Conservation (phyloP, 1,140 invertebrate genomes). For the Atta texana region DNA sequence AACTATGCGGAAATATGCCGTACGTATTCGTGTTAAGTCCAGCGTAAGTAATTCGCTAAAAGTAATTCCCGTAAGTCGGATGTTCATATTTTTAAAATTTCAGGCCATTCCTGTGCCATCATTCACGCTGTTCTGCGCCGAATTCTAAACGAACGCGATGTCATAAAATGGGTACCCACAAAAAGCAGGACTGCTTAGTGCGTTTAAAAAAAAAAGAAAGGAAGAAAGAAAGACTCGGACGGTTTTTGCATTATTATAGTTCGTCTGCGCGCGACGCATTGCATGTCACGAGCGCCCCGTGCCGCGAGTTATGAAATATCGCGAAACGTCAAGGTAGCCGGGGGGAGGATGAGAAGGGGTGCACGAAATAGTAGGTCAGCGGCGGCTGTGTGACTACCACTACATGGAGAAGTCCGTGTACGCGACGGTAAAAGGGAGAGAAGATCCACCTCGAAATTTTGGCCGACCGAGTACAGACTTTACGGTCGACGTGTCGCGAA, state of each 20-base stretch:
- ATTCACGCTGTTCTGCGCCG: constrained; percentile 18
- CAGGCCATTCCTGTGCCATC: not conserved
- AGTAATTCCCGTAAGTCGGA: constrained; percentile 17
- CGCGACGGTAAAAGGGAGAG: constrained; percentile 18
- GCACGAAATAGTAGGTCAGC: constrained; percentile 53
- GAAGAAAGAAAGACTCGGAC: not conserved
- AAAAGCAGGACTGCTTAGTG: constrained; percentile 25
- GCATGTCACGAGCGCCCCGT: constrained; percentile 28
- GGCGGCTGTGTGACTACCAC: not conserved
- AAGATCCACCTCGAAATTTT: constrained; percentile 45
- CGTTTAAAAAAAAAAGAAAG: not conserved
- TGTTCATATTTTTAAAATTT: constrained; percentile 3
- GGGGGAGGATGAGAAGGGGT: not conserved
- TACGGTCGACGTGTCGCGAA: constrained; percentile 21
- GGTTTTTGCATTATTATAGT: constrained; percentile 49
- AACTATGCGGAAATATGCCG: not conserved
- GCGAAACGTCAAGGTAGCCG: constrained; percentile 2
- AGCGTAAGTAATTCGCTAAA: constrained; percentile 19
- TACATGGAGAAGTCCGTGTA: not conserved
- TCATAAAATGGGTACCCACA: constrained; percentile 11
- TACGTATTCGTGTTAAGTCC: constrained; percentile 3
- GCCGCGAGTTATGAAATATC: constrained; percentile 58
- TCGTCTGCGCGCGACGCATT: constrained; percentile 54
- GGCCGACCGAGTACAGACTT: constrained; percentile 12
- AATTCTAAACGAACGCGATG: constrained; percentile 2